phyloP scores from a whole-genome alignment of 92 coral and sea anemone species.

The Zoanthus solanderi region DNA sequence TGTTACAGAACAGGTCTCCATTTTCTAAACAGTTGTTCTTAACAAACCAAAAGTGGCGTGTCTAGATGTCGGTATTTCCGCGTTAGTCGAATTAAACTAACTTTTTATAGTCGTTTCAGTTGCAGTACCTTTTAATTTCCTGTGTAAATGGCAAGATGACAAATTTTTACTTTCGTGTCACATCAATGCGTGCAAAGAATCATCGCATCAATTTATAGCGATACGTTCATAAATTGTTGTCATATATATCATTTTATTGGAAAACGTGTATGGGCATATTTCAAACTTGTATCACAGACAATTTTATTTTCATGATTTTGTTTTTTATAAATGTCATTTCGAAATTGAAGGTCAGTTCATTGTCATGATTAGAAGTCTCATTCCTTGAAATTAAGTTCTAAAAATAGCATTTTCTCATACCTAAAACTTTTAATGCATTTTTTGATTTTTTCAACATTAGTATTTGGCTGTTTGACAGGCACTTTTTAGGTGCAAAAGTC shows the following conservation, averaged over 20 bases:
- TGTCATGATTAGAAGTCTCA: too few species aligned
- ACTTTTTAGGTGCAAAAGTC: too few species aligned
- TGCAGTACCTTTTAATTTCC: not conserved
- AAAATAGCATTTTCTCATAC: too few species aligned
- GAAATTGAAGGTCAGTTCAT: too few species aligned
- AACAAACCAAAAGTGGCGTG: not conserved
- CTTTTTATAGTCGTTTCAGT: not conserved
- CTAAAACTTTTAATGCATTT: too few species aligned
- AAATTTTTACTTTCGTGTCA: slow-evolving; percentile 6
- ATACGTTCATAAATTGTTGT: not conserved
- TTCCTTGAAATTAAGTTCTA: too few species aligned
- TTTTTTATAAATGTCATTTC: not conserved
- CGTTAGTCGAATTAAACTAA: not conserved
- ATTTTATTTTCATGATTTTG: not conserved
- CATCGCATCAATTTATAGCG: not conserved
- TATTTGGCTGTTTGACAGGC: too few species aligned
- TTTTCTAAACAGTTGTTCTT: too few species aligned
- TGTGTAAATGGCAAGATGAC: slow-evolving; percentile 16
- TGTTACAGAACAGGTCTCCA: too few species aligned
- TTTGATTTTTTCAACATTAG: too few species aligned
- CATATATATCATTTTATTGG: not conserved
- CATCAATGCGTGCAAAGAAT: not conserved
- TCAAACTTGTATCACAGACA: not conserved
- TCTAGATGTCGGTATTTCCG: slow-evolving; percentile 25
- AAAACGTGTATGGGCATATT: not conserved